Conservation (phyloP, 2,888 invertebrate species). For the Acronicta aceris region DNA sequence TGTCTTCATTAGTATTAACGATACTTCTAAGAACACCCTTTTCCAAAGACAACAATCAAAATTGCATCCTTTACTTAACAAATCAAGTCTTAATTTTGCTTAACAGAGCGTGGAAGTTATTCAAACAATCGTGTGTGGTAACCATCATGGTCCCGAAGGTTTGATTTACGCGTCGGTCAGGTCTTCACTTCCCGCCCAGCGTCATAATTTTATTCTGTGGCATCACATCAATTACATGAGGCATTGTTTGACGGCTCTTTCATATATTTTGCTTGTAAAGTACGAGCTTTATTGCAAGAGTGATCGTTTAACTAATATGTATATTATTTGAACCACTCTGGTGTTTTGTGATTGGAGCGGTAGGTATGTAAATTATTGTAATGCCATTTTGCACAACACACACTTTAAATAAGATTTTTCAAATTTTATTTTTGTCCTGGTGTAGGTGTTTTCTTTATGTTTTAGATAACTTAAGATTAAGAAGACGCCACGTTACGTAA, state of each 20-base stretch:
- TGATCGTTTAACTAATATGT: conserved; percentile 44
- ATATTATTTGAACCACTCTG: conserved; percentile 19
- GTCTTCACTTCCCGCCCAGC: conserved; percentile 84
- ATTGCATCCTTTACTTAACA: conserved; percentile 7
- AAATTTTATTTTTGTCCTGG: too few relatives aligned
- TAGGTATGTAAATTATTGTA: conserved; percentile 11
- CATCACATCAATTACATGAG: conserved; percentile 57
- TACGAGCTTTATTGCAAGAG: conserved; percentile 39
- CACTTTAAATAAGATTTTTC: too few relatives aligned
- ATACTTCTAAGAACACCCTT: conserved; percentile 39
- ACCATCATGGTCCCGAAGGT: conserved; percentile 50
- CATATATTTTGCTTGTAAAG: conserved; percentile 47
- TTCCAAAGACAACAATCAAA: conserved; percentile 12
- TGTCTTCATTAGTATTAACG: conserved; percentile 30
- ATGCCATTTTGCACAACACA: background rate
- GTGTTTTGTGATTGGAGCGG: conserved; percentile 3
- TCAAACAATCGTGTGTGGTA: conserved; percentile 52
- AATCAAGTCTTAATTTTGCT: conserved; percentile 21
- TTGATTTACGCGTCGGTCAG: conserved; percentile 79
- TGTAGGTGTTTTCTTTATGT: too few relatives aligned
- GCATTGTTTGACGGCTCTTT: conserved; percentile 42
- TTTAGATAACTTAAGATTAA: too few relatives aligned
- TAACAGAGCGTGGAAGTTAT: conserved; percentile 15
- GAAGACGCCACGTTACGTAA: too few relatives aligned
- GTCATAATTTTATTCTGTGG: conserved; percentile 73